Conservation (phyloP, 2,888 invertebrate genomes). For the Dendrolimus houi region DNA sequence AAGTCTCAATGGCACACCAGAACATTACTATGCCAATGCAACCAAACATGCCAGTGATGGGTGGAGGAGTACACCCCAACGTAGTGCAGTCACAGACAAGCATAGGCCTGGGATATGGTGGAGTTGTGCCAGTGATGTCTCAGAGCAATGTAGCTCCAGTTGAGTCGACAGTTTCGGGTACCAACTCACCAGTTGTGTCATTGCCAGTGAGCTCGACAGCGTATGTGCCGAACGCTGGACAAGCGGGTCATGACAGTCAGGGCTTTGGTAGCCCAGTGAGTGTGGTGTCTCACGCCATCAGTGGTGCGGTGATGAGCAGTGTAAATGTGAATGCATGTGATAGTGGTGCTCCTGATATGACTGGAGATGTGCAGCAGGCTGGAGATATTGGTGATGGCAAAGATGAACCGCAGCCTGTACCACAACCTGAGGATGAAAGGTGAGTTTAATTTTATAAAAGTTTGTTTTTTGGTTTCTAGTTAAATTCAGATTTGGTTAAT, state of each 20-base stretch:
- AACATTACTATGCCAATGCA: slow-evolving; percentile 74
- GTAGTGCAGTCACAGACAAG: slow-evolving; percentile 70
- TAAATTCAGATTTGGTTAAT: no score
- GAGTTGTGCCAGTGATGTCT: slow-evolving; percentile 71
- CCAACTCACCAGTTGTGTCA: slow-evolving; percentile 70
- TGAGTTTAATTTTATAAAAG: slow-evolving; percentile 24
- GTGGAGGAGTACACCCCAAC: slow-evolving; percentile 58
- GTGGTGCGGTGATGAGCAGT: slow-evolving; percentile 63
- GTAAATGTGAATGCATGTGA: slow-evolving; percentile 69
- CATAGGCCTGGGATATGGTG: slow-evolving; percentile 61
- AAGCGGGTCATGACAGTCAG: slow-evolving; percentile 61
- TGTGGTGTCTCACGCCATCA: slow-evolving; percentile 67
- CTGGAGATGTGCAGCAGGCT: slow-evolving; percentile 46
- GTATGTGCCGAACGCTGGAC: slow-evolving; percentile 46
- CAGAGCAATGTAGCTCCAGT: slow-evolving; percentile 65
- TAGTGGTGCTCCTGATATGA: slow-evolving; percentile 57
- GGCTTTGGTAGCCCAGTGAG: slow-evolving; percentile 72
- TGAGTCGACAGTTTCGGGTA: slow-evolving; percentile 65
- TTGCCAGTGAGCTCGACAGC: slow-evolving; percentile 63
- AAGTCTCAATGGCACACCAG: slow-evolving; percentile 64
- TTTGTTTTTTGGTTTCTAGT: no score
- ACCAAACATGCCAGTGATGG: slow-evolving; percentile 65
- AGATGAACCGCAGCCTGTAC: slow-evolving; percentile 51
- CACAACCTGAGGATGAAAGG: slow-evolving; percentile 70
- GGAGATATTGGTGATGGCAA: slow-evolving; percentile 62